Evolutionary conservation across 2,888 invertebrate genomes (phyloP).

Genomic region (Stenichneumon culpator): DNA sequence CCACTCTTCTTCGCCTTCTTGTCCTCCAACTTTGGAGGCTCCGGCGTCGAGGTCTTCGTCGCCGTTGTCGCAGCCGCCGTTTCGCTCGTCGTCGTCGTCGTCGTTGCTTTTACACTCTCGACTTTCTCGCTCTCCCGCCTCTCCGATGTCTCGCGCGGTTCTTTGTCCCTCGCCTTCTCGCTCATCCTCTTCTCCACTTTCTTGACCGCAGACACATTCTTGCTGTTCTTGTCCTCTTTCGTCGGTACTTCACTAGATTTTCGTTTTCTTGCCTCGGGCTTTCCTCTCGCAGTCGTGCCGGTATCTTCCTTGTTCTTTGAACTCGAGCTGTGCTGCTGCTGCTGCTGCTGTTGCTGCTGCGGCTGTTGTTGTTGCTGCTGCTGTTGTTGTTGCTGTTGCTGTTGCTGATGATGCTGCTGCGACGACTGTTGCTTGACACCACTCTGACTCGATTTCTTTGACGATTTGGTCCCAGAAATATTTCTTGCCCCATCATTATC

Average conservation of each 20-base stretch:
- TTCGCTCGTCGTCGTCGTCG: constrained; percentile 33
- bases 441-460: constrained; percentile 78
- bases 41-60: constrained; percentile 24
- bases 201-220: constrained; percentile 81
- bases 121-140: constrained; percentile 43
- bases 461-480: constrained; percentile 82
- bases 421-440: constrained; percentile 78
- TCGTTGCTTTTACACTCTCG: constrained; percentile 37
- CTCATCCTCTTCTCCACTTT: constrained; percentile 82
- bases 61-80: constrained; percentile 22
- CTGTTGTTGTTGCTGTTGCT: constrained; percentile 66
- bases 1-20: constrained; percentile 77
- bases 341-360: constrained; percentile 71
- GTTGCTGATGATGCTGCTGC: constrained; percentile 80
- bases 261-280: constrained; percentile 83
- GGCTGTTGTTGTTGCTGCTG: constrained; percentile 62
- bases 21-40: constrained; percentile 75
- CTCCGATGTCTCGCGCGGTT: constrained; percentile 60
- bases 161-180: constrained; percentile 70
- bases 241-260: constrained; percentile 81
- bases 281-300: constrained; percentile 79
- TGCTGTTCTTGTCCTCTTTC: constrained; percentile 81
- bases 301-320: constrained; percentile 84
- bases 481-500: constrained; percentile 85
- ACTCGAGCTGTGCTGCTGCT: constrained; percentile 72